These are phyloP conservation scores for Phyllotis vaccarum DNA, from an alignment of 2,797 vertebrate genomes.

Conservation along the genomic window DNA sequence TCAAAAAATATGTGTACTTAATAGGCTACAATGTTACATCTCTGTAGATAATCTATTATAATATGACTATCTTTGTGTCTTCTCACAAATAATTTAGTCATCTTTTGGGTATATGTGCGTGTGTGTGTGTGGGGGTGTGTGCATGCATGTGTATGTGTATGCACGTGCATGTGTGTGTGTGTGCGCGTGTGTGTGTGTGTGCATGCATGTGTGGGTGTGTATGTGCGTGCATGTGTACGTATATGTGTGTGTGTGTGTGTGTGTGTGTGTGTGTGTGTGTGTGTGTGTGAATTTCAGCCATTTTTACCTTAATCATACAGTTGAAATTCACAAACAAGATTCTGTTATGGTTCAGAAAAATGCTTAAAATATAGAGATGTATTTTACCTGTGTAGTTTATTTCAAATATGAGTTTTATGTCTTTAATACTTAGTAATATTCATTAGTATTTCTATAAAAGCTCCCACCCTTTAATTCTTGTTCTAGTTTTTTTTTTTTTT, in stretches of 20 bases:
- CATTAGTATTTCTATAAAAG: conserved; percentile 2
- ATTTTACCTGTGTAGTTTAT: not conserved
- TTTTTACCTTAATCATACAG: not conserved
- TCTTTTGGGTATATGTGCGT: too few relatives aligned
- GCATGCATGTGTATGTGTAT: too few relatives aligned
- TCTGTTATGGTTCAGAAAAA: conserved; percentile 33
- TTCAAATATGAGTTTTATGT: not conserved
- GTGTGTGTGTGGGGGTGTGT: too few relatives aligned
- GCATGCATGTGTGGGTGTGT: too few relatives aligned
- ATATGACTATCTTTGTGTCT: conserved; percentile 20
- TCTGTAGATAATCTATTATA: conserved; percentile 30
- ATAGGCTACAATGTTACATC: conserved; percentile 8
- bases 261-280: too few relatives aligned
- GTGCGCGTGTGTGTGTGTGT: too few relatives aligned
- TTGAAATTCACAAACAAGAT: conserved; percentile 32
- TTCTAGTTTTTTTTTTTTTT: not conserved
- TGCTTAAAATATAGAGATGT: not conserved
- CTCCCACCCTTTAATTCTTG: not conserved
- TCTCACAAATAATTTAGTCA: not conserved
- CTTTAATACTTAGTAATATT: not conserved
- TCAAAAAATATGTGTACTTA: not conserved
- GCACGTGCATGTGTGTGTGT: too few relatives aligned
- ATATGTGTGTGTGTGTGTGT: too few relatives aligned
- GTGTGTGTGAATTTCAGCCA: not conserved
- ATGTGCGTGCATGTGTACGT: too few relatives aligned